Evolutionary conservation across 2,113 vertebrate genomes (phyloP).

Genomic region (Etheostoma spectabile): DNA sequence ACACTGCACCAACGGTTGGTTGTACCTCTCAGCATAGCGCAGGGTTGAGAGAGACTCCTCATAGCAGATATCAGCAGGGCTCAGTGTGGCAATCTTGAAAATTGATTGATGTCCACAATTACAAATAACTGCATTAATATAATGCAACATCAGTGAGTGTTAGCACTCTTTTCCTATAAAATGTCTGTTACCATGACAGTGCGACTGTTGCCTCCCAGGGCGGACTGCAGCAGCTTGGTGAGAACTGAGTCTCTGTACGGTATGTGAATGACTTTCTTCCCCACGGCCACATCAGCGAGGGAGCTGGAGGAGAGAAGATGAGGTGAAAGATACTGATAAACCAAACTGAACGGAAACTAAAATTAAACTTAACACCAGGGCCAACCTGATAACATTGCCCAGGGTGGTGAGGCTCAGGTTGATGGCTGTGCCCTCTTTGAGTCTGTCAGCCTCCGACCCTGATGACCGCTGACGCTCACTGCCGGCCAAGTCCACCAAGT

Average conservation of each 20-base stretch:
- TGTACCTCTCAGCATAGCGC: slow-evolving; percentile 89
- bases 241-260: slow-evolving; percentile 91
- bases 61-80: slow-evolving; percentile 91
- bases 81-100: slow-evolving; percentile 88
- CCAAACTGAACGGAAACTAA: not conserved
- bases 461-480: slow-evolving; percentile 90
- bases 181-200: slow-evolving; percentile 86
- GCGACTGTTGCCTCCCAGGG: slow-evolving; percentile 91
- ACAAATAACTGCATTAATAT: not conserved
- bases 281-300: slow-evolving; percentile 87
- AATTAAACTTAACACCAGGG: not conserved
- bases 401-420: slow-evolving; percentile 91
- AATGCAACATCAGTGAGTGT: not conserved
- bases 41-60: slow-evolving; percentile 90
- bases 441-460: slow-evolving; percentile 88
- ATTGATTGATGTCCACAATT: not conserved
- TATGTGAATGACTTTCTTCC: slow-evolving; percentile 87
- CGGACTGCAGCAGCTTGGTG: slow-evolving; percentile 90
- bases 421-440: slow-evolving; percentile 89
- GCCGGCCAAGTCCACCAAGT: slow-evolving; percentile 91
- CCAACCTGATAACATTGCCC: slow-evolving; percentile 92
- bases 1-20: not conserved
- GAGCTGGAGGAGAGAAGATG: slow-evolving; percentile 72
- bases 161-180: not conserved
- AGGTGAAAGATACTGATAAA: not conserved